phyloP scores from a whole-genome alignment of 2,113 vertebrate species.

The Hylia prasina region DNA sequence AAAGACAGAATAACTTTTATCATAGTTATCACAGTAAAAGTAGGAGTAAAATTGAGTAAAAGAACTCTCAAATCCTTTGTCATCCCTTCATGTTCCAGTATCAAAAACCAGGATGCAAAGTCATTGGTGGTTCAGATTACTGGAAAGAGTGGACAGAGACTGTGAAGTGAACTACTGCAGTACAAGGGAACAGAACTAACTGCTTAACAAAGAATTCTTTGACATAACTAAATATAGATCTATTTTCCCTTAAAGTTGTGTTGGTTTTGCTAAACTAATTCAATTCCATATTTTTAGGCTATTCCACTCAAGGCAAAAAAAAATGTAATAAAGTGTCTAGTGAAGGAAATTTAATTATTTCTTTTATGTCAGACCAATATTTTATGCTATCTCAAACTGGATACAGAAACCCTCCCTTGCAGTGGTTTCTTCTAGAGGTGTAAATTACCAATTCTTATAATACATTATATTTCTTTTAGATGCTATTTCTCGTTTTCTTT shows the following conservation, averaged over 20 bases:
- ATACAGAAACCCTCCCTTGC: background rate
- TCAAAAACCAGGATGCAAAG: background rate
- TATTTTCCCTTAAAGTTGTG: background rate
- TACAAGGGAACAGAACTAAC: background rate
- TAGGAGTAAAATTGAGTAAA: background rate
- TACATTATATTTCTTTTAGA: background rate
- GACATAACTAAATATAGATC: background rate
- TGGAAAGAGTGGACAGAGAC: background rate
- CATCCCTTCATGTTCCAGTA: background rate
- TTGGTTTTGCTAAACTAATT: background rate
- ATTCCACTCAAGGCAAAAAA: background rate
- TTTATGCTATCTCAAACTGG: background rate
- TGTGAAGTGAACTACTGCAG: background rate
- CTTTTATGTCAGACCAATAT: background rate
- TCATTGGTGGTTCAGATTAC: fast-evolving
- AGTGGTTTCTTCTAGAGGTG: background rate
- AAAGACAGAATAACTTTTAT: background rate
- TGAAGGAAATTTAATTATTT: background rate
- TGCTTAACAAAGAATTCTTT: background rate
- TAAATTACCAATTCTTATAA: background rate
- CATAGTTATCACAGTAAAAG: background rate
- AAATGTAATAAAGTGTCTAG: background rate
- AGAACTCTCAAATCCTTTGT: background rate
- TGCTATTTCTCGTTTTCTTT: background rate
- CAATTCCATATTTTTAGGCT: background rate